Evolutionary conservation across 2,797 vertebrate species (phyloP).

Genomic region (Muraenolepis orangiensis): DNA sequence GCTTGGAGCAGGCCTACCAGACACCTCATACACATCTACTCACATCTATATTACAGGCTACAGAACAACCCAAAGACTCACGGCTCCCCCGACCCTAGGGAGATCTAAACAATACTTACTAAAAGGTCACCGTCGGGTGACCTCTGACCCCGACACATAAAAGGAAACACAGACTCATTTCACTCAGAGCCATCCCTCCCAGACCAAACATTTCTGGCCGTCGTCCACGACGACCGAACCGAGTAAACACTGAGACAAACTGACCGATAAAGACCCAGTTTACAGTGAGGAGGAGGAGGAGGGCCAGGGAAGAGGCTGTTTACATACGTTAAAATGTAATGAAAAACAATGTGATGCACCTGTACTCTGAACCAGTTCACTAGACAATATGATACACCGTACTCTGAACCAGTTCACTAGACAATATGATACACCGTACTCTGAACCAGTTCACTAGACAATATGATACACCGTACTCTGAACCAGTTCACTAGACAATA

Average conservation of each 20-base stretch:
- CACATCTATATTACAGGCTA: constrained; percentile 40
- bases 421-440: too few species aligned
- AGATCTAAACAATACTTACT: constrained; percentile 53
- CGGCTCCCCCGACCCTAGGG: constrained; percentile 35
- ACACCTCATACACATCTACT: neutral
- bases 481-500: neutral
- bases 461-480: neutral
- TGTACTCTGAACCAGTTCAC: neutral
- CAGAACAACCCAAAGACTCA: constrained; percentile 50
- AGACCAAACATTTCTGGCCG: constrained; percentile 65
- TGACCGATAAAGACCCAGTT: constrained; percentile 59
- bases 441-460: too few species aligned
- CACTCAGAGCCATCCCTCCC: constrained; percentile 62
- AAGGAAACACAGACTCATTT: constrained; percentile 73
- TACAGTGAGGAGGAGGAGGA: constrained; percentile 40
- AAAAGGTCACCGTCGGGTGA: constrained; percentile 56
- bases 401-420: neutral
- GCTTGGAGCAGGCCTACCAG: neutral
- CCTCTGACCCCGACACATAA: constrained; percentile 67
- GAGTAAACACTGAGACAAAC: constrained; percentile 49
- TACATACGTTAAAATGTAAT: constrained; percentile 33
- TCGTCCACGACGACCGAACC: constrained; percentile 60
- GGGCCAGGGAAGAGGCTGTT: neutral
- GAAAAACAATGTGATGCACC: neutral
- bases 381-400: neutral